Percentiles rank a stretch among this genome's conserved stretches.
These are phyloP conservation scores for Porites divaricata DNA, from an alignment of 92 coral and sea anemone species.

Conservation along the genomic window DNA sequence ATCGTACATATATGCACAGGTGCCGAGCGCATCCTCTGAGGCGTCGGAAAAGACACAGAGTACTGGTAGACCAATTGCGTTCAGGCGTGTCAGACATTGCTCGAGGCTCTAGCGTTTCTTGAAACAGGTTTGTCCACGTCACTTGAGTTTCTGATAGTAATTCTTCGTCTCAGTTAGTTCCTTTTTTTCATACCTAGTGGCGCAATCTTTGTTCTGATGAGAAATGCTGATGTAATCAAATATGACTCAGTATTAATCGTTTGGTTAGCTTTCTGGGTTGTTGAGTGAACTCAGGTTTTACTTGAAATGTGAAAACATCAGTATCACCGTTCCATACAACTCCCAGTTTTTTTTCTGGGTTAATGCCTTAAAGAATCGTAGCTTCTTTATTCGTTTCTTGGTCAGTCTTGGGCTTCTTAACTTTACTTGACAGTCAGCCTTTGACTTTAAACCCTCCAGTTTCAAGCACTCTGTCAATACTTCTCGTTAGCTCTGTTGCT, in stretches of 20 bases:
- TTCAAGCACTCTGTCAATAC: slow-evolving; percentile 60
- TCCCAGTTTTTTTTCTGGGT: slow-evolving; percentile 56
- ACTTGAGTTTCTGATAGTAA: slow-evolving; percentile 45
- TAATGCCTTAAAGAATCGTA: slow-evolving; percentile 12
- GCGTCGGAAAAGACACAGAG: too few relatives aligned
- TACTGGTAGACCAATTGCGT: slow-evolving; percentile 54
- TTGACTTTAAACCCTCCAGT: slow-evolving; percentile 69
- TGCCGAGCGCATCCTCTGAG: too few relatives aligned
- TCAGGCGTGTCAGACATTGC: slow-evolving; percentile 55
- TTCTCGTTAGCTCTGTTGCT: slow-evolving; percentile 63
- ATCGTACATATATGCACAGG: too few relatives aligned
- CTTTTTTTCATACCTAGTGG: slow-evolving; percentile 59
- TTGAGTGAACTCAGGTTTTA: not conserved
- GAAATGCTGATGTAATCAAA: slow-evolving; percentile 62
- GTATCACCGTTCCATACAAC: slow-evolving; percentile 56
- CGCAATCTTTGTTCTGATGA: slow-evolving; percentile 60
- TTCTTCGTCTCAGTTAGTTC: slow-evolving; percentile 69
- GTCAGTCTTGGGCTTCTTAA: slow-evolving; percentile 20
- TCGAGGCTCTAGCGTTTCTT: slow-evolving; percentile 62
- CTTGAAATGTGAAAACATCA: slow-evolving; percentile 46
- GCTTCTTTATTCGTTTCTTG: not conserved
- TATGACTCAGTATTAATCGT: slow-evolving; percentile 40
- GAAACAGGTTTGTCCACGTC: slow-evolving; percentile 51
- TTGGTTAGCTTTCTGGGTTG: slow-evolving; percentile 26
- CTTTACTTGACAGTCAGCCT: slow-evolving; percentile 56